Evolutionary conservation across 2,797 vertebrate species (phyloP).

Genomic region (Semotilus atromaculatus): DNA sequence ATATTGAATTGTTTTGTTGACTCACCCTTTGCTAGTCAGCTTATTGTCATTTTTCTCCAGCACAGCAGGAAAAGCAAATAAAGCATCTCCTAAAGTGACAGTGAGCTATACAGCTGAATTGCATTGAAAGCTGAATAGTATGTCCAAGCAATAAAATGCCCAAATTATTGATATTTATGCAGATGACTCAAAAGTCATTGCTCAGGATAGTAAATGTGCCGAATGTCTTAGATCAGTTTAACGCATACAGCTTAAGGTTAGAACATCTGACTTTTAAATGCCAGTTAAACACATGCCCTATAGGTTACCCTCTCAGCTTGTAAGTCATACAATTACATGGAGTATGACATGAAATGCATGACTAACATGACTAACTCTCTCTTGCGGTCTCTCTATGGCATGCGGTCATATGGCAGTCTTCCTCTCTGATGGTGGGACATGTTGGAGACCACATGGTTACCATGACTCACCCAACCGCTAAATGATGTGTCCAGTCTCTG

Average conservation of each 20-base stretch:
- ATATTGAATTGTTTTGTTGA: constrained; percentile 20
- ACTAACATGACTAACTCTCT: constrained; percentile 14
- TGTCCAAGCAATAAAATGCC: neutral
- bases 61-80: neutral
- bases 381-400: neutral
- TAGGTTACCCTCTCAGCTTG: constrained; percentile 1
- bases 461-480: neutral
- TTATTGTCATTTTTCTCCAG: neutral
- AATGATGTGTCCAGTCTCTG: constrained; percentile 9
- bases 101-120: neutral
- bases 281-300: constrained; percentile 14
- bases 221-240: neutral
- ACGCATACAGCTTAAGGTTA: constrained; percentile 10
- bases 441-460: neutral
- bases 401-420: neutral
- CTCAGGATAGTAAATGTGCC: neutral
- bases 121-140: neutral
- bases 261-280: constrained; percentile 40
- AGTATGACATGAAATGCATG: constrained; percentile 30
- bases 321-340: constrained; percentile 18
- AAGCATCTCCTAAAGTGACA: neutral
- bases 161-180: neutral
- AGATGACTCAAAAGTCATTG: neutral
- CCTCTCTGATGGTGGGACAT: neutral
- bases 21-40: neutral